Conservation (phyloP, 2,113 vertebrate genomes). For the Anthoscopus minutus region DNA sequence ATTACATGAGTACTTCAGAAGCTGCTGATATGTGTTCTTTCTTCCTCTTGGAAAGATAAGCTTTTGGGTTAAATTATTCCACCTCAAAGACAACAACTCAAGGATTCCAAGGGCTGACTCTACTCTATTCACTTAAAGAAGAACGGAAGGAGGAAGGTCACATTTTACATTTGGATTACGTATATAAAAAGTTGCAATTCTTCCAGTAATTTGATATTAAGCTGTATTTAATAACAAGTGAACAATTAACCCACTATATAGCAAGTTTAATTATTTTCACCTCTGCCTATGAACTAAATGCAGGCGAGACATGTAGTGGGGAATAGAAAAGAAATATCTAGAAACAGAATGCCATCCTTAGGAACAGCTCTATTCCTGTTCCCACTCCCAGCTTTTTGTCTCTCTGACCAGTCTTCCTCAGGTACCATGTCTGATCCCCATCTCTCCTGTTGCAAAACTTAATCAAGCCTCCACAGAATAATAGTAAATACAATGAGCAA, state of each 20-base stretch:
- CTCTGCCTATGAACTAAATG: neutral
- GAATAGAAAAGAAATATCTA: neutral
- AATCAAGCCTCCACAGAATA: neutral
- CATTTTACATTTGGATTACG: neutral
- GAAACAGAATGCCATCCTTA: neutral
- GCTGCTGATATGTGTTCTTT: neutral
- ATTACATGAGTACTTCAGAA: neutral
- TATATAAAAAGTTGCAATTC: neutral
- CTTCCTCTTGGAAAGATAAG: neutral
- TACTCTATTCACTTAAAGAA: neutral
- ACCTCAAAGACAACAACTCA: neutral
- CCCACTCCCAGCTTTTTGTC: neutral
- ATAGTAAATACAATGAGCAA: neutral
- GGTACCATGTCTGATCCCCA: neutral
- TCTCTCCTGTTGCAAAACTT: neutral
- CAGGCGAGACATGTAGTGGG: neutral
- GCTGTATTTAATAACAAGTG: neutral
- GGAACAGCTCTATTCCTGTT: neutral
- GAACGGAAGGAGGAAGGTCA: neutral
- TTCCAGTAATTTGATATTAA: neutral
- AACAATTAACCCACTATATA: neutral
- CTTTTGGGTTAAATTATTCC: neutral
- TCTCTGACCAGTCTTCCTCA: neutral
- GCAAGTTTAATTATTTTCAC: neutral
- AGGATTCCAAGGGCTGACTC: neutral